Percentiles rank a stretch among this genome's conserved stretches.
phyloP scores from a whole-genome alignment of 2,888 invertebrate species.

The Drosophila anceps region DNA sequence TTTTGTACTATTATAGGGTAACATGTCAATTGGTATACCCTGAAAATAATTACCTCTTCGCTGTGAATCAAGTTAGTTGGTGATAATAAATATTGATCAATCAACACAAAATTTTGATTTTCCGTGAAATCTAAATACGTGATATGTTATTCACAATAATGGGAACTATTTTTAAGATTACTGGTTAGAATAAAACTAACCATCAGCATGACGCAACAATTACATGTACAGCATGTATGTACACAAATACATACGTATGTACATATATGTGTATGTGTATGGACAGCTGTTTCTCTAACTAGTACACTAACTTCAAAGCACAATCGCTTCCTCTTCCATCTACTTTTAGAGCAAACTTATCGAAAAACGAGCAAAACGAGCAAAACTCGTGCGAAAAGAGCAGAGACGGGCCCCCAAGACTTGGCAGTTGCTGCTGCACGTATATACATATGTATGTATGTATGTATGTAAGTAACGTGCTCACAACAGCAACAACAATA shows the following conservation, averaged over 20 bases:
- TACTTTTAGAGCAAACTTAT: slow-evolving; percentile 45
- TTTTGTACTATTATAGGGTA: not conserved
- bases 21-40: not conserved
- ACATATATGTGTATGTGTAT: too few relatives aligned
- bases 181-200: not conserved
- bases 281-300: slow-evolving; percentile 19
- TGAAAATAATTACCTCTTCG: not conserved
- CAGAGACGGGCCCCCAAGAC: slow-evolving; percentile 71
- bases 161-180: not conserved
- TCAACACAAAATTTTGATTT: not conserved
- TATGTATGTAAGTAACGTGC: too few relatives aligned
- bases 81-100: not conserved
- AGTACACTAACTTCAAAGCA: slow-evolving; percentile 14
- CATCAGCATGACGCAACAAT: slow-evolving; percentile 24
- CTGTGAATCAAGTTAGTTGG: not conserved
- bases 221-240: not conserved
- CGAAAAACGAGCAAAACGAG: slow-evolving; percentile 26
- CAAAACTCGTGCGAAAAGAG: slow-evolving; percentile 19
- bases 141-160: not conserved
- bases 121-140: not conserved
- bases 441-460: too few relatives aligned
- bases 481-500: slow-evolving; percentile 17
- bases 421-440: slow-evolving; percentile 25
- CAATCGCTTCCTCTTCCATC: slow-evolving; percentile 8
- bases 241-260: not conserved